Conservation (phyloP, 2,113 vertebrate species). For the Meles meles region DNA sequence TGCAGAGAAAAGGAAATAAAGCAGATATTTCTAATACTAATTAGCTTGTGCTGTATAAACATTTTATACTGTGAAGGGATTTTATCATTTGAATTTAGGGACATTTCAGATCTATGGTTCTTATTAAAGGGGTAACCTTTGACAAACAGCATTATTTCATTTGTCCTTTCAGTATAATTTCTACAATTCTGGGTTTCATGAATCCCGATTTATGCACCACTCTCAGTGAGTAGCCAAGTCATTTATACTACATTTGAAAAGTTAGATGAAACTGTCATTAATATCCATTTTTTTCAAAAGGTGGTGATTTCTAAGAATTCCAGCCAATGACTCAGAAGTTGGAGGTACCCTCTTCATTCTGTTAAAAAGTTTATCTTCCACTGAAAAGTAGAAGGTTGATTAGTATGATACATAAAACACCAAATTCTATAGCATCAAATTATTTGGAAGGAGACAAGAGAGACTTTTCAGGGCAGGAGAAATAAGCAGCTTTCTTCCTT, state of each 20-base stretch:
- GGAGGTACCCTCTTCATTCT: neutral
- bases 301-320: neutral
- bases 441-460: neutral
- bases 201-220: neutral
- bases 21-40: conserved; percentile 68
- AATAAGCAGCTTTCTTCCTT: neutral
- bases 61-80: conserved; percentile 65
- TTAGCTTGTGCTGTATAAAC: conserved; percentile 62
- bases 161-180: neutral
- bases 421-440: neutral
- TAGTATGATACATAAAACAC: neutral
- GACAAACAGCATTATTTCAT: conserved; percentile 63
- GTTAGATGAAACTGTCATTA: neutral
- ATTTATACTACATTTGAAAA: neutral
- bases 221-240: neutral
- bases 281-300: neutral
- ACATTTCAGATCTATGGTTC: conserved; percentile 69
- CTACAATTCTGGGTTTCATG: neutral
- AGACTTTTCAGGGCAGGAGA: neutral
- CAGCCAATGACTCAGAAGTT: neutral
- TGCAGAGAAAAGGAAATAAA: conserved; percentile 48
- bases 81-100: conserved; percentile 73
- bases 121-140: conserved; percentile 73
- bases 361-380: neutral
- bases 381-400: conserved; percentile 2